Evolutionary conservation across 2,888 invertebrate genomes (phyloP).

Genomic region (Noctua comes): DNA sequence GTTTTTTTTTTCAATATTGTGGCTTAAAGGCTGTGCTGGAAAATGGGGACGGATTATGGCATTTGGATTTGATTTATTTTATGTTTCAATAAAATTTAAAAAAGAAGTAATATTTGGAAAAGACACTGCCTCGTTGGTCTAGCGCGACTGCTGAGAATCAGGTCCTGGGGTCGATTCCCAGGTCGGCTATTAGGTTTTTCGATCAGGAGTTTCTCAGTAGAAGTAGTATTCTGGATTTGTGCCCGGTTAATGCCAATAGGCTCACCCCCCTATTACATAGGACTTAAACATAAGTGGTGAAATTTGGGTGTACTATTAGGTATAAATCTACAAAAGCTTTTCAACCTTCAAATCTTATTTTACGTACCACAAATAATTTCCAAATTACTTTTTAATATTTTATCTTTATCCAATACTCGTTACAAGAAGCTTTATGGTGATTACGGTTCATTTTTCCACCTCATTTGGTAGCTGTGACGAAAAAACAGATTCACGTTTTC

Average conservation of each 20-base stretch:
- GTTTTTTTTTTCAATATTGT: constrained; percentile 55
- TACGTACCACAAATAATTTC: constrained; percentile 29
- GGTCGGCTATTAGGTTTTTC: too few relatives aligned
- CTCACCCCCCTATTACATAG: too few relatives aligned
- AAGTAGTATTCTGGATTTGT: too few relatives aligned
- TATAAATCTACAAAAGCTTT: not conserved
- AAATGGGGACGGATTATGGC: constrained; percentile 32
- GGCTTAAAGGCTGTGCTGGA: constrained; percentile 15
- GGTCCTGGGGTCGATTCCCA: too few relatives aligned
- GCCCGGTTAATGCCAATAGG: too few relatives aligned
- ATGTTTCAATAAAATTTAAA: not conserved
- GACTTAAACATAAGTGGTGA: too few relatives aligned
- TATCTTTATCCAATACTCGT: constrained; percentile 61
- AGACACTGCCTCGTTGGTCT: too few relatives aligned
- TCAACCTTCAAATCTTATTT: constrained; percentile 23
- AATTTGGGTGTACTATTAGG: too few relatives aligned
- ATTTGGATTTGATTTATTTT: not conserved
- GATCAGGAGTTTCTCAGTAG: too few relatives aligned
- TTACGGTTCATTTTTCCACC: constrained; percentile 76
- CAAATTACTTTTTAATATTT: constrained; percentile 60
- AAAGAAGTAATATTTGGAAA: not conserved
- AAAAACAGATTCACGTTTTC: constrained; percentile 81
- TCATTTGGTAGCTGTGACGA: constrained; percentile 81
- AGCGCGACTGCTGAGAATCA: too few relatives aligned
- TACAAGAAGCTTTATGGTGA: constrained; percentile 62